Evolutionary conservation across 2,888 invertebrate genomes (phyloP).

Genomic region (Acleris holmiana): DNA sequence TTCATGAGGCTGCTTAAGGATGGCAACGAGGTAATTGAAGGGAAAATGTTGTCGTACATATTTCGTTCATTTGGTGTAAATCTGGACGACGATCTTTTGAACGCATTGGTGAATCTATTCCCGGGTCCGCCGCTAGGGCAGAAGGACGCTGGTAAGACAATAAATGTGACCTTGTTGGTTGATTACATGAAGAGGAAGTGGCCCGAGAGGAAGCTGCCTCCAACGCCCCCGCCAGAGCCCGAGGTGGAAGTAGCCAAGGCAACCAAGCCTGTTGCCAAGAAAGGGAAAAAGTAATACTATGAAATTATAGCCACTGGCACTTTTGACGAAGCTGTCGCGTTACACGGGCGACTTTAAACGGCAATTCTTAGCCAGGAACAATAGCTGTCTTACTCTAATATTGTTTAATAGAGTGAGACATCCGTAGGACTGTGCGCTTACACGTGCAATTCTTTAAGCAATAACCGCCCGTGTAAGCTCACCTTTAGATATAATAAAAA

Average conservation of each 20-base stretch:
- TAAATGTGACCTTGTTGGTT: slow-evolving; percentile 44
- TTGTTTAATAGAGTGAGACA: too few relatives aligned
- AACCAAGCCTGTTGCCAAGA: slow-evolving; percentile 13
- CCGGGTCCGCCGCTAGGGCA: slow-evolving; percentile 45
- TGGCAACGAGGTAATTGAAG: slow-evolving; percentile 43
- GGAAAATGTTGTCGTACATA: slow-evolving; percentile 43
- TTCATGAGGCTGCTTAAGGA: slow-evolving; percentile 47
- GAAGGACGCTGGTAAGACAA: not conserved
- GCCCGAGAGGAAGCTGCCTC: slow-evolving; percentile 57
- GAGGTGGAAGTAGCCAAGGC: slow-evolving; percentile 1
- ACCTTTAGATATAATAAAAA: too few relatives aligned
- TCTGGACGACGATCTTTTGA: slow-evolving; percentile 47
- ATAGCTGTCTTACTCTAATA: too few relatives aligned
- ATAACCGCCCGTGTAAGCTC: too few relatives aligned
- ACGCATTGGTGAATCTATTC: slow-evolving; percentile 48
- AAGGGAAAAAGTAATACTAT: slow-evolving; percentile 1
- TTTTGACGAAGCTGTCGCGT: too few relatives aligned
- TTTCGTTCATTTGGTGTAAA: slow-evolving; percentile 44
- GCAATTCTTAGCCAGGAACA: too few relatives aligned
- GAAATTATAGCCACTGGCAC: too few relatives aligned
- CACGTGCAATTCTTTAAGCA: too few relatives aligned
- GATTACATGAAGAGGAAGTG: slow-evolving; percentile 59
- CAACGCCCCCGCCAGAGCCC: slow-evolving; percentile 50
- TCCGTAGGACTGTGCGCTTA: too few relatives aligned
- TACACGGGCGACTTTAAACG: too few relatives aligned